phyloP scores from a whole-genome alignment of 2,113 vertebrate species.

The Podocnemis expansa region DNA sequence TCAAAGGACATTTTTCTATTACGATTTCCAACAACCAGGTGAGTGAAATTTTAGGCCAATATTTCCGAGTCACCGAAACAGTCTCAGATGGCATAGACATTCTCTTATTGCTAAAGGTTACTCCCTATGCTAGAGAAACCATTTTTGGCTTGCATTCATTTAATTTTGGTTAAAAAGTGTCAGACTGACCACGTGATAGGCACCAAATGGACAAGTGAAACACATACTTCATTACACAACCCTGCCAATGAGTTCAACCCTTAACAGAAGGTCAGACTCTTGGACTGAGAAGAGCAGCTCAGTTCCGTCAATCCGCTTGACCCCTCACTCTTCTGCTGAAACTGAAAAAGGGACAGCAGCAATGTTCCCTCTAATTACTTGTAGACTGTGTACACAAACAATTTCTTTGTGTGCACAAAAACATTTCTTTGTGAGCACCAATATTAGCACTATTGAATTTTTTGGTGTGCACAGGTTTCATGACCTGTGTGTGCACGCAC shows the following conservation, averaged over 20 bases:
- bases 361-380: too few relatives aligned
- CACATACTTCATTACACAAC: not conserved
- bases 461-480: too few relatives aligned
- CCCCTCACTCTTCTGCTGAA: too few relatives aligned
- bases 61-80: not conserved
- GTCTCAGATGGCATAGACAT: not conserved
- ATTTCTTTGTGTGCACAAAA: too few relatives aligned
- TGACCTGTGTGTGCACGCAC: too few relatives aligned
- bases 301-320: too few relatives aligned
- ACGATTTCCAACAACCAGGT: not conserved
- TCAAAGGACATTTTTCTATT: not conserved
- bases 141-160: not conserved
- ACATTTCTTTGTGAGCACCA: too few relatives aligned
- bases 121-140: not conserved
- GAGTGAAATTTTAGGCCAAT: not conserved
- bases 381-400: too few relatives aligned
- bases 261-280: not conserved
- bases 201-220: too few relatives aligned
- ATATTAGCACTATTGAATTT: too few relatives aligned
- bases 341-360: not conserved
- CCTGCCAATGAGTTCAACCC: not conserved
- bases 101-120: not conserved
- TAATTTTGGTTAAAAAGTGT: not conserved
- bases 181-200: not conserved
- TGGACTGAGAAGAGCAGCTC: not conserved